Base-by-base conservation (phyloP, 2,888 invertebrate species). In the Drosophila prolongata region DNA sequence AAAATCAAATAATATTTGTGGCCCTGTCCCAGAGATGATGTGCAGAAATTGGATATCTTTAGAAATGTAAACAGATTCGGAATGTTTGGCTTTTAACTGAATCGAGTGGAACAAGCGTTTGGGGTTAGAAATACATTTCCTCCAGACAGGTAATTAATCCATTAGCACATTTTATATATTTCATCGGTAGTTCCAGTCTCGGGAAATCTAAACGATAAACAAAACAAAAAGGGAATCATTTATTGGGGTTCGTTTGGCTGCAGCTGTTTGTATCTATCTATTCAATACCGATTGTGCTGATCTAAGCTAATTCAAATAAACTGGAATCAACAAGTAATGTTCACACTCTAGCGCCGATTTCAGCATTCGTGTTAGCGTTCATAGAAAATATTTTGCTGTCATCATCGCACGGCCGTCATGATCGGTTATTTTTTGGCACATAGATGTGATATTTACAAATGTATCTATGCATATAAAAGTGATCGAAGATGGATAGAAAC, bases 121-220 rank as follows among this genome's bases (percentile, higher is more conserved):
- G 43, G 58, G 35, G 9, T 40, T 14, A 9, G 54, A 57, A 56
- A 61, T 55, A 46, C 16, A 58, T 78, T 57, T 68, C 69, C 44
- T 40, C 40, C 67, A 38, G 70, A 61, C 62, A 80, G 75, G 89
- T 80, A 86, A 87, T 89, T 89, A 85, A 89, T 89, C 80, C 72
- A 87, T 89, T 85, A 78, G 55, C 76, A 74, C 76, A 66, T 54
- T 61, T 56, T 58, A 64, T 60, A 70, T 57, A 53, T 78, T 66
- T 69, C 79, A 75, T 61, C 69, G 61, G 69, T 52, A 30, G 35
- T 49, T 61, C n/a, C 30, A 37, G 54, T 58, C 69, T 67, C n/a
- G 44, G 37, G 34, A 52, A 65, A 65, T 65, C 66, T 1, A 6
- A 2, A 35, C 6, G 10, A 16, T 64, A 62, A 66, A 66, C 53